A percentile compares a stretch with the other conserved stretches of the same genome.
phyloP scores from a whole-genome alignment of 2,888 invertebrate species.

The Diachrysia chrysitis region DNA sequence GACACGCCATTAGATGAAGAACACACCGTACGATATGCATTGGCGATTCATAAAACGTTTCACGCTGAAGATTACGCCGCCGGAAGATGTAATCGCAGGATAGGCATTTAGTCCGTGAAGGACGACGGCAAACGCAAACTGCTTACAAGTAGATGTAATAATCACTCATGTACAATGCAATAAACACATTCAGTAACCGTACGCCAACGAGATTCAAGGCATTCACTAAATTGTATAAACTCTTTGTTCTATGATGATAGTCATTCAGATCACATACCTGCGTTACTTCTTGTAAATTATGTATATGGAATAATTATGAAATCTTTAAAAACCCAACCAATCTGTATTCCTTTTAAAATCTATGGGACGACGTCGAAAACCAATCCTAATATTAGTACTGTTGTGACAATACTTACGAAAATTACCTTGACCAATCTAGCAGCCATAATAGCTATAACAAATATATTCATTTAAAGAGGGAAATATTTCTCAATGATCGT shows the following conservation, averaged over 20 bases:
- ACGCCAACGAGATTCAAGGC: slow-evolving; percentile 42
- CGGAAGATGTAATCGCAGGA: slow-evolving; percentile 77
- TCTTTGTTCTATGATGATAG: slow-evolving; percentile 55
- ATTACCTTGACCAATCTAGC: slow-evolving; percentile 83
- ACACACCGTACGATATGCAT: slow-evolving; percentile 53
- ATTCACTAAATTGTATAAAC: slow-evolving; percentile 46
- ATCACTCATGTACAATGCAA: slow-evolving; percentile 61
- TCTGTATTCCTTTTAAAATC: slow-evolving; percentile 21
- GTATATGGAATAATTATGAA: slow-evolving; percentile 15
- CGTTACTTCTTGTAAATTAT: slow-evolving; percentile 29
- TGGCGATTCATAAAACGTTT: slow-evolving; percentile 69
- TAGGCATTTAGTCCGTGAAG: slow-evolving; percentile 77
- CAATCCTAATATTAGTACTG: slow-evolving; percentile 60
- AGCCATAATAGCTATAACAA: slow-evolving; percentile 81
- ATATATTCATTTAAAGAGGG: slow-evolving; percentile 80
- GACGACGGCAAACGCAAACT: slow-evolving; percentile 75
- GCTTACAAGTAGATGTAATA: slow-evolving; percentile 79
- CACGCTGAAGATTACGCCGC: slow-evolving; percentile 69
- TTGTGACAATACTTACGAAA: slow-evolving; percentile 81
- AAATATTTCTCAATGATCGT: slow-evolving; percentile 79
- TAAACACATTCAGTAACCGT: slow-evolving; percentile 57
- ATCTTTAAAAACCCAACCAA: slow-evolving; percentile 14
- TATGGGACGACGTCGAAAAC: slow-evolving; percentile 58
- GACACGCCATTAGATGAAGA: slow-evolving; percentile 55
- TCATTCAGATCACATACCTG: slow-evolving; percentile 52